Percentiles rank a stretch among this genome's conserved stretches.
phyloP scores from a whole-genome alignment of 2,113 vertebrate species.

The Natator depressus region DNA sequence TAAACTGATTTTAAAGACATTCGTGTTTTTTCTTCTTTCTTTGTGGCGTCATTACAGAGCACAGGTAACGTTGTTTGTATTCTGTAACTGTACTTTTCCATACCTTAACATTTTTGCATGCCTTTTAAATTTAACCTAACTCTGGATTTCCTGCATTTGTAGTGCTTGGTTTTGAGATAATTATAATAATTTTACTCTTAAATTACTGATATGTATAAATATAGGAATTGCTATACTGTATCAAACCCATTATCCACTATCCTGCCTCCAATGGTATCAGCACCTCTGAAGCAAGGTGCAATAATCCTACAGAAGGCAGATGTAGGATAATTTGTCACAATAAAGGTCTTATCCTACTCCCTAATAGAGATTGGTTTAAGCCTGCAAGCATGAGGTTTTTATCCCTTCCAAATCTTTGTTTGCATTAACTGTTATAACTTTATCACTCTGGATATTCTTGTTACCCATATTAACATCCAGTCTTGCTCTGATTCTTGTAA shows the following conservation, averaged over 20 bases:
- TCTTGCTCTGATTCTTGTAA: not conserved
- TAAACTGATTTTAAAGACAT: not conserved
- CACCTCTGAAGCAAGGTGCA: not conserved
- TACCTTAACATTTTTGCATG: not conserved
- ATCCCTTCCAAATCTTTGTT: not conserved
- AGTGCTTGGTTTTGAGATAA: not conserved
- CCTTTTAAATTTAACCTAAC: not conserved
- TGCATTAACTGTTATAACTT: not conserved
- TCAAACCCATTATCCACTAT: not conserved
- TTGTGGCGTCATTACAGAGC: not conserved
- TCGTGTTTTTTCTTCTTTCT: not conserved
- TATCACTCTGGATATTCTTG: not conserved
- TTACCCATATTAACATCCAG: not conserved
- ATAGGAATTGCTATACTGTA: not conserved
- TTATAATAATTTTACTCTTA: accelerated
- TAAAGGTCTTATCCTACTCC: not conserved
- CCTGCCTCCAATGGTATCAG: not conserved
- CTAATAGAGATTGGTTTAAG: not conserved
- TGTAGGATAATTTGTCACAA: not conserved
- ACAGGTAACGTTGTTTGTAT: not conserved
- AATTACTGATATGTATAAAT: not conserved
- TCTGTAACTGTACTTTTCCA: not conserved
- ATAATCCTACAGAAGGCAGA: not conserved
- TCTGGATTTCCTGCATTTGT: not conserved
- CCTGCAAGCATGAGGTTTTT: not conserved